Evolutionary conservation across 2,888 invertebrate species (phyloP).

Genomic region (Ichneumoninae sp.): DNA sequence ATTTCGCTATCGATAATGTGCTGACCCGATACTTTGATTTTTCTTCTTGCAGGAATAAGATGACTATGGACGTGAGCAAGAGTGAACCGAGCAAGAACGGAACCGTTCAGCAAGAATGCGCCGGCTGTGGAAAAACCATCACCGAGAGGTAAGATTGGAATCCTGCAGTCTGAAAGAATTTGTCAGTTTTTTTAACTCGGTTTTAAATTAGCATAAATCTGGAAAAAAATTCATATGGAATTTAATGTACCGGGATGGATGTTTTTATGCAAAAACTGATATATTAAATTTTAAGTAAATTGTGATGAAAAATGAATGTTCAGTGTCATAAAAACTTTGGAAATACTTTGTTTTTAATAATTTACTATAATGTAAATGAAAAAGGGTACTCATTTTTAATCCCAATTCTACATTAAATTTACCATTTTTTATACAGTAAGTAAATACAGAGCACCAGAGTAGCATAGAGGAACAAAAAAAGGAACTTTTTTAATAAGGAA

Average conservation of each 20-base stretch:
- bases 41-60: slow-evolving; percentile 73
- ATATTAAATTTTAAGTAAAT: too few relatives aligned
- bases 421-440: neutral
- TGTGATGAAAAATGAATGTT: too few relatives aligned
- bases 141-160: slow-evolving; percentile 88
- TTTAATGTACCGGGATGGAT: too few relatives aligned
- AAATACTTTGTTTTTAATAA: too few relatives aligned
- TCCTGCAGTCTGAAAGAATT: neutral
- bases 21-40: slow-evolving; percentile 43
- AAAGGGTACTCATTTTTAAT: too few relatives aligned
- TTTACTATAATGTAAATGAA: too few relatives aligned
- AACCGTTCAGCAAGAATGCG: slow-evolving; percentile 88
- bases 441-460: neutral
- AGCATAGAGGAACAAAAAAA: too few relatives aligned
- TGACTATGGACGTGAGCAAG: slow-evolving; percentile 83
- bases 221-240: neutral
- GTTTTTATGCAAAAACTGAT: too few relatives aligned
- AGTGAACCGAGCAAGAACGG: slow-evolving; percentile 81
- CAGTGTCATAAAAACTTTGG: too few relatives aligned
- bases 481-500: too few relatives aligned
- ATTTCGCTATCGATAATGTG: neutral
- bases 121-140: slow-evolving; percentile 94
- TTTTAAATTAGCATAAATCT: neutral
- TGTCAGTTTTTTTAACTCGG: neutral
- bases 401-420: neutral